Evolutionary conservation across 2,888 invertebrate genomes (phyloP), one percentile per base, ranked within the genome.

Genomic region (Ophion obscuratus): DNA sequence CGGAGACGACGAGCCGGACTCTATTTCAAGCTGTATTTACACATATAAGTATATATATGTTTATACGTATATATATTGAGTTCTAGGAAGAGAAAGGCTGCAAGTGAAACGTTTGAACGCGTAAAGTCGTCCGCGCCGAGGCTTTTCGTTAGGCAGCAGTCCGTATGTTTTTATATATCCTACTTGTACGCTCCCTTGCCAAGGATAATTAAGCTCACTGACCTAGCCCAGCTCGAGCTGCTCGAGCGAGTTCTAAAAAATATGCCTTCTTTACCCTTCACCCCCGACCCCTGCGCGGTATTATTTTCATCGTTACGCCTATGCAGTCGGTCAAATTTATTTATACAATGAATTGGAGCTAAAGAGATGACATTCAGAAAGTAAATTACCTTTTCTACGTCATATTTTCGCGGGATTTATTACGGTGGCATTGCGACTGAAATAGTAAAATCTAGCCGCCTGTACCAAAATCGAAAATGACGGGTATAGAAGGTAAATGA

Each of bases 131-230:
- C 64, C 27, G 47, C 24, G 14, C 36, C 31, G 40, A n/a, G 67
- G 40, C 53, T 53, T 53, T 53, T 17, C 53, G 53, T 53, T 53
- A 53, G 14, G 17, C 17, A 66, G 31, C 36, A 11, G 31, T 27
- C 6, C 66, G 24, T 27, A 27, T 24, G 66, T 53, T 53, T 53
- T 53, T 53, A 75, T 67, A 59, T 68, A 79, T 31, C 40, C 62
- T 53, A 61, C 66, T 80, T 59, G 64, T 40, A 66, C 64, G 53
- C 64, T 77, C 82, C 47, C 71, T 70, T 82, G 81, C 82, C 82
- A 82, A 82, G 64, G 76, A 76, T 76, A 77, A 74, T 78, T 74
- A 78, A 74, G 81, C 67, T 75, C 74, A 81, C 81, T 81, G 81
- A 81, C 81, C 81, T 74, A 81, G 44, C 81, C 66, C 74, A 59